Evolutionary conservation across 2,113 vertebrate species (phyloP), one percentile per base, ranked within the genome.

Genomic region (Ancistrus triradiatus): DNA sequence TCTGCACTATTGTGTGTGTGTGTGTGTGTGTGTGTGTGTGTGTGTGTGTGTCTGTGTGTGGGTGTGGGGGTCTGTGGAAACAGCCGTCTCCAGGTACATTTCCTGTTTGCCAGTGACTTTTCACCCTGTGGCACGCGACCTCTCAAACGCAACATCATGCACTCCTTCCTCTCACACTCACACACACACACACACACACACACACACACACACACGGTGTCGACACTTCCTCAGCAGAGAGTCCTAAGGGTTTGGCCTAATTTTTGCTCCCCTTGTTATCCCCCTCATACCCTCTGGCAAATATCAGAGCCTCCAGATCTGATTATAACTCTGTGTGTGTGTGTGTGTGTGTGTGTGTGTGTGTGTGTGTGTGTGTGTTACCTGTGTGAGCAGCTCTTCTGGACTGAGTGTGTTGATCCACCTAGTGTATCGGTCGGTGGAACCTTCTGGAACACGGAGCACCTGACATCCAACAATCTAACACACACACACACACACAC

Each of bases 391-490:
- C 11, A 98, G 93, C 49, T 99, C 94, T 0, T 90, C 85, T 2
- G 86, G 76, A 3, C 70, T 83, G 21, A 95, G 74, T 19, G 74
- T 83, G 78, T 99, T 99, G 81, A 99, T 89, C 95, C 95, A 99
- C 58, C 91, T 90, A 0, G 92, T 94, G 65, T 98, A 99, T 0
- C 95, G 89, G n/a, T 91, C 86, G 0, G 94, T 99, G 1, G 96
- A 95, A 22, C 84, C 82, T 1, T 78, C 80, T 0, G 96, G 96
- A 37, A 90, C 80, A 42, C 95, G 85, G 35, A 64, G 83, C 59
- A 98, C 87, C 61, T 78, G 86, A 75, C 95, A 95, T 27, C 96
- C 96, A 66, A 98, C 77, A 56, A 99, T 88, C 96, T 99, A 49
- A 44, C 37, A 77, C 11, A 52, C 35, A 69, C 66, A 31, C 25